Base-by-base conservation (phyloP, 1,140 invertebrate species). In the Drosophila mauritiana region DNA sequence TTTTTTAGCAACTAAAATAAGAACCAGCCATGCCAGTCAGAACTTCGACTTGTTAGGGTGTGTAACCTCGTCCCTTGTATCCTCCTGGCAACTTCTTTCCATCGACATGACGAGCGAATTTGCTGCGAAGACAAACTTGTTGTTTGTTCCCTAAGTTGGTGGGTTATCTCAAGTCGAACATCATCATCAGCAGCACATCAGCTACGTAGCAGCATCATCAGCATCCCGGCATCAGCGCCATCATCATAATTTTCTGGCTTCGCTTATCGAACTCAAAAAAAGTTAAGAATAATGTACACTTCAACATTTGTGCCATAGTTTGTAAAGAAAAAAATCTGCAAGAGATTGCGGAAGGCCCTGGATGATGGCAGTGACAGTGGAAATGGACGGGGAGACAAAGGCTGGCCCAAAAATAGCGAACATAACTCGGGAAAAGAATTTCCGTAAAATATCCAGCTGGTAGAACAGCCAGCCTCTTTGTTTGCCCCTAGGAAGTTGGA, bases 281-380 rank as follows among this genome's bases (percentile, higher is more conserved):
- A 86, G 84, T 88, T 82, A 82, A 73, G 83, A 88, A 88, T 86
- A 83, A 88, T 86, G 75, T 79, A 73, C 75, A 88, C 83, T 88
- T 80, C 52, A 76, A 79, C 75, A 62, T 89, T 88, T 53, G 63
- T 8, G 54, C 56, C 83, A 88, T 79, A 88, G 82, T 86, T 85
- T 80, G 59, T 40, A 56, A 69, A 56, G 57, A 63, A 75, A 65
- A 80, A 85, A 54, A 64, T 77, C 48, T 59, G 67, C 69, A 43
- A 45, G 31, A 74, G 59, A 74, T 74, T 73, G 51, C 58, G 72
- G 70, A 74, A 74, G 59, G 46, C 70, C 51, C 12, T 53, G 59
- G 72, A 40, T 64, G 51, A 72, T 67, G 57, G 40, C 57, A 57
- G 34, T 22, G 36, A 22, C 43, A 72, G 17, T 36, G 39, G 39